Evolutionary conservation across 2,797 vertebrate species (phyloP).

Genomic region (Novumbra hubbsi): DNA sequence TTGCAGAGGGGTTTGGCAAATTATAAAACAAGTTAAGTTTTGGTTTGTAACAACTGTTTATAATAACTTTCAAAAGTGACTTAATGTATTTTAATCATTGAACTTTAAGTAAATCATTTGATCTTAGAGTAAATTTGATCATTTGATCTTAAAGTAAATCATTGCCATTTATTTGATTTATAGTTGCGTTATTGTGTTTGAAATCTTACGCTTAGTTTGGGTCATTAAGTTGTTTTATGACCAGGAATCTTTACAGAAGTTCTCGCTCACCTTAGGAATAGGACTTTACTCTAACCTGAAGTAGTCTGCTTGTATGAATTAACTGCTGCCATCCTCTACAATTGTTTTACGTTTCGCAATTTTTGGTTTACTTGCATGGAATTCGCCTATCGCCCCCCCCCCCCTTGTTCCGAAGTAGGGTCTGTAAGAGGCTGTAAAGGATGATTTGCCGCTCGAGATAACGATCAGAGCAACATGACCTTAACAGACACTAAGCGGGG

Average conservation of each 20-base stretch:
- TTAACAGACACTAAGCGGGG: not conserved
- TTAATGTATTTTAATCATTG: no score
- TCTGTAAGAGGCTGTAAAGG: conserved; percentile 6
- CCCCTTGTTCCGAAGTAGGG: conserved; percentile 19
- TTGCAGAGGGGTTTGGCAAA: no score
- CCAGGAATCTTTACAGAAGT: not conserved
- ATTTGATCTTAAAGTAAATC: not conserved
- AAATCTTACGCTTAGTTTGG: not conserved
- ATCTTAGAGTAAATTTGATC: no score
- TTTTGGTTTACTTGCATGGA: conserved; percentile 21
- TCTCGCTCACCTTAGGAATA: not conserved
- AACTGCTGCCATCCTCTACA: not conserved
- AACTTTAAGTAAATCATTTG: no score
- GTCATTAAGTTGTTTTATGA: not conserved
- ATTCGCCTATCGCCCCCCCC: conserved; percentile 20
- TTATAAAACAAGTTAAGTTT: not conserved
- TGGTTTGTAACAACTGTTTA: not conserved
- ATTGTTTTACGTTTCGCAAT: conserved; percentile 17
- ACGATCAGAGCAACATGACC: not conserved
- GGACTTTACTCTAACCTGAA: not conserved
- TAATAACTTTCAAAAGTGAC: not conserved
- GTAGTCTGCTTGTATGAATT: not conserved
- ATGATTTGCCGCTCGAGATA: conserved; percentile 17
- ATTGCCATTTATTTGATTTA: not conserved
- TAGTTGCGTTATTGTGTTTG: not conserved